These are phyloP conservation scores for Siniperca undulata DNA, from an alignment of 2,797 vertebrate species.

Conservation along the genomic window DNA sequence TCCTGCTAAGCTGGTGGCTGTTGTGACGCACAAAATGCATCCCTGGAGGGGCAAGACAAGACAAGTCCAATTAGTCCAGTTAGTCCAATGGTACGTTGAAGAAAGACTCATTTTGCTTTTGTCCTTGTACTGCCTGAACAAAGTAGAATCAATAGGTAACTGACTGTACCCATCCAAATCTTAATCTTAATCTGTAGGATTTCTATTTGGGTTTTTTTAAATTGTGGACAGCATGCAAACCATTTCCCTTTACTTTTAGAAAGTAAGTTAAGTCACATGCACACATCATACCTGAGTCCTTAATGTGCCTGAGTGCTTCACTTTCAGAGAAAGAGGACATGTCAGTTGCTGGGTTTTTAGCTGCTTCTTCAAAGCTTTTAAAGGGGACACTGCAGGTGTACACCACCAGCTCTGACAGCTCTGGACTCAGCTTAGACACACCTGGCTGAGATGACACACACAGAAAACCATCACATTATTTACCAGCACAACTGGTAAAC, in stretches of 20 bases:
- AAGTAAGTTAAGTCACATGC: not conserved
- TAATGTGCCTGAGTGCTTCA: slow-evolving; percentile 89
- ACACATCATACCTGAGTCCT: slow-evolving; percentile 87
- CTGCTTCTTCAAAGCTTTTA: slow-evolving; percentile 80
- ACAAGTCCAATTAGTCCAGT: not conserved
- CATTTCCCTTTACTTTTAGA: not conserved
- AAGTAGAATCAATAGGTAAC: not conserved
- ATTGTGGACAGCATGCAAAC: not conserved
- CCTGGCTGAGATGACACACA: slow-evolving; percentile 55
- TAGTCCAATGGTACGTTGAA: not conserved
- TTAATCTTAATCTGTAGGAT: not conserved
- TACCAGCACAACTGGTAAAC: not conserved
- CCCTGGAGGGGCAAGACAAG: slow-evolving; percentile 74
- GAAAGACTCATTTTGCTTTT: not conserved
- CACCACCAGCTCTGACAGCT: slow-evolving; percentile 91
- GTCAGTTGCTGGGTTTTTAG: slow-evolving; percentile 79
- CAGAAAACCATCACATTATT: slow-evolving; percentile 18
- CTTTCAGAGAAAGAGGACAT: slow-evolving; percentile 94
- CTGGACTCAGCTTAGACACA: slow-evolving; percentile 84
- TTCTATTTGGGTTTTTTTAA: not conserved
- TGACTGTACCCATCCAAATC: not conserved
- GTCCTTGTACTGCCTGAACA: not conserved
- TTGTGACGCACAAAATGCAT: slow-evolving; percentile 88
- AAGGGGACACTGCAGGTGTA: slow-evolving; percentile 91
- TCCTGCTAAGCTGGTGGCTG: slow-evolving; percentile 86